Base-by-base conservation (phyloP, 2,888 invertebrate species). In the Eupithecia dodoneata region DNA sequence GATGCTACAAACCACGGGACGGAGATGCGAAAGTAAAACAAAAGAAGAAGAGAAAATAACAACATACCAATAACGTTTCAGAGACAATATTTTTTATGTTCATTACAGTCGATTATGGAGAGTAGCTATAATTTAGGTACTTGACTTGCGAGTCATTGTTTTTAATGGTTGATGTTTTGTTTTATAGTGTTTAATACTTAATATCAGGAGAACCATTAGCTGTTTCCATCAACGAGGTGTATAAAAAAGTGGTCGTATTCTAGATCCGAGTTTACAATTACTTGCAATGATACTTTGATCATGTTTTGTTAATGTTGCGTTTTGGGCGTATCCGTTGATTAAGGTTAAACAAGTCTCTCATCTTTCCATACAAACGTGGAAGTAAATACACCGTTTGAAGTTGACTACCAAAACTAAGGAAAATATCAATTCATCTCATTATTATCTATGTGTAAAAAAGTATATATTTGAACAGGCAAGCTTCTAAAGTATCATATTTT, bases 51-150 rank as follows among this genome's bases (percentile, higher is more conserved):
- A 4, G 4, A 10, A 63, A 10, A 9, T 63, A 30, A 12, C 18
- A 30, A 30, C 30, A 63, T 30, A 7, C 10, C 12, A 18, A 63
- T 63, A 30, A 63, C 63, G 30, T 18, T 63, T 63, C 63, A 63
- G 63, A 30, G 63, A 63, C 18, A 63, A 63, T 63, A 63, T 63
- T 63, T 63, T 67, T 67, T 44, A 44, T 67, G 67, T 15, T 67
- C 67, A 67, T 67, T 67, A 67, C 67, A 67, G 10, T 9, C 12
- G 30, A 63, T 63, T 63, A 63, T 12, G 12, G 9, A 10, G 30
- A 63, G 59, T 18, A 30, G 30, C 30, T 63, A 63, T 63, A 63
- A 63, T 63, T 18, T 18, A 63, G 63, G 10, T 63, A 63, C 63
- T 63, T 63, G 63, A 63, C 63, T 63, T 30, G 63, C 30, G 4